Base-by-base conservation (phyloP, 2,888 invertebrate species). In the Ceratothoa steindachneri region DNA sequence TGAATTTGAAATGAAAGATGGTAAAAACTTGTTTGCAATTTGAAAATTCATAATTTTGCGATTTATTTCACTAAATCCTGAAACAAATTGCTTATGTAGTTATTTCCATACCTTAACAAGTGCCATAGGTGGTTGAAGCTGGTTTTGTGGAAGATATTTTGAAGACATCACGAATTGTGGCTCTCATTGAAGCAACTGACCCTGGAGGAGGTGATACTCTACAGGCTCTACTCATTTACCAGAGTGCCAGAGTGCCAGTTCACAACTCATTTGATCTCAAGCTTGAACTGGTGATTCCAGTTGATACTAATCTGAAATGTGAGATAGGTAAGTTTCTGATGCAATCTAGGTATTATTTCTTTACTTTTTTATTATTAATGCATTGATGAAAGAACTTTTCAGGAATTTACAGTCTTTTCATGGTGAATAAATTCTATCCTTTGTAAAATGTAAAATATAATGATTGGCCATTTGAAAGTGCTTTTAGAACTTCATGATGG, bases 61-160 rank as follows among this genome's bases (percentile, higher is more conserved):
- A n/a, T n/a, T n/a, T n/a, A n/a, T n/a, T n/a, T n/a, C n/a, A n/a
- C n/a, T n/a, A n/a, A n/a, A n/a, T n/a, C n/a, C n/a, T n/a, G n/a
- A n/a, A n/a, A n/a, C n/a, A n/a, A n/a, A n/a, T n/a, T n/a, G n/a
- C n/a, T n/a, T n/a, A n/a, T n/a, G n/a, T n/a, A n/a, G n/a, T n/a
- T n/a, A n/a, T n/a, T n/a, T n/a, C n/a, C n/a, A 67, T 28, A 52
- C 75, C 75, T 75, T 75, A 75, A 72, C 75, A 19, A 69, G 30
- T 22, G 4, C 51, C 51, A 30, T 64, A 77, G 77, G 77, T 74
- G n/a, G 75, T 73, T 30, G 74, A 77, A 64, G 77, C 77, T 41
- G 77, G 77, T 24, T 70, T 77, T 22, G 77, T 75, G 24, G 72
- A 77, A 28, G 74, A 74, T n/a, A 72, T 77, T 27, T 30, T 74